phyloP scores from a whole-genome alignment of 2,888 invertebrate species.

The Piscicola geometra region DNA sequence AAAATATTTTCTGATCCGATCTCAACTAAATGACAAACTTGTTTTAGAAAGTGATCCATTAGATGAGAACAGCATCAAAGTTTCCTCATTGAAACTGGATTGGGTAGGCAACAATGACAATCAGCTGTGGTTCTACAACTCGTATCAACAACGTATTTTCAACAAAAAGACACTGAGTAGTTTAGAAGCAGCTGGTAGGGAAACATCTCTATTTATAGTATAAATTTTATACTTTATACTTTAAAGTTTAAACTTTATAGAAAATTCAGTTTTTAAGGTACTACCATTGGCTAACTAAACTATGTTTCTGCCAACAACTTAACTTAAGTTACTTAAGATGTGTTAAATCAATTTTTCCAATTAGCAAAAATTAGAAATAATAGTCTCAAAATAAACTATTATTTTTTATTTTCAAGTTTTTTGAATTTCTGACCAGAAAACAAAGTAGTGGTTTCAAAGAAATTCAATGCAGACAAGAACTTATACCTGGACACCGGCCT shows the following conservation, averaged over 20 bases:
- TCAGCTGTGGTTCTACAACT: constrained; percentile 30
- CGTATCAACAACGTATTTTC: neutral
- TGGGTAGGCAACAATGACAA: constrained; percentile 20
- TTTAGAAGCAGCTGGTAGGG: constrained; percentile 12
- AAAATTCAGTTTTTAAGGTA: neutral
- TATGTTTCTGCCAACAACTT: too few species aligned
- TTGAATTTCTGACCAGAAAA: neutral
- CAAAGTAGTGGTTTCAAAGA: neutral
- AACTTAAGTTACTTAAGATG: too few species aligned
- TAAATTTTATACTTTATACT: too few species aligned
- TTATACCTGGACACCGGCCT: neutral
- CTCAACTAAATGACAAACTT: constrained; percentile 8
- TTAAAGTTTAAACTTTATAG: neutral
- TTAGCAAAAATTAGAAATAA: too few species aligned
- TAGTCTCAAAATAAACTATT: too few species aligned
- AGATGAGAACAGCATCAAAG: neutral
- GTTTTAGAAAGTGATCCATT: constrained; percentile 6
- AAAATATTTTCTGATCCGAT: constrained; percentile 27
- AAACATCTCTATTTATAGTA: too few species aligned
- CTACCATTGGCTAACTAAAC: neutral
- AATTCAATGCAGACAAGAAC: neutral
- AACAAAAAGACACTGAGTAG: constrained; percentile 15
- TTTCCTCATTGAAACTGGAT: neutral
- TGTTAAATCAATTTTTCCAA: too few species aligned
- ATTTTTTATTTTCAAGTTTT: too few species aligned